Evolutionary conservation across 92 coral and sea anemone species (phyloP).

Genomic region (Isaurus tuberculatus): DNA sequence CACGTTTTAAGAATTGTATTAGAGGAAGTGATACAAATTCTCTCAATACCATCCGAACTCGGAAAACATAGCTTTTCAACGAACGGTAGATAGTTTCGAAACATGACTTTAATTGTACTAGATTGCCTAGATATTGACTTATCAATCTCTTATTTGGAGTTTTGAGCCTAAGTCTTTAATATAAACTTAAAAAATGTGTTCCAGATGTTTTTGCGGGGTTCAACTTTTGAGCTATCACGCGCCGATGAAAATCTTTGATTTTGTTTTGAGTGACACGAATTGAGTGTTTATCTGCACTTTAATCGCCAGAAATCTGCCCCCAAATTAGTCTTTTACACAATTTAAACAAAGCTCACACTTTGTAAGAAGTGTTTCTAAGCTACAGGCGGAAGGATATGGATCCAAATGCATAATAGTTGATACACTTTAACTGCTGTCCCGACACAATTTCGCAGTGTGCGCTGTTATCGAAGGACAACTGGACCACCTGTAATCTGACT

Average conservation of each 20-base stretch:
- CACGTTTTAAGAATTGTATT: neutral
- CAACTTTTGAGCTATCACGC: conserved; percentile 1
- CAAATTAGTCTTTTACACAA: conserved; percentile 37
- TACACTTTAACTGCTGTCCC: neutral
- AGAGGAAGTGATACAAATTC: neutral
- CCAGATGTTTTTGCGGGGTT: conserved; percentile 35
- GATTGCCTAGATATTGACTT: conserved; percentile 26
- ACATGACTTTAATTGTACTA: neutral
- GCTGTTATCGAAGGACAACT: neutral
- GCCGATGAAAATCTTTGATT: conserved; percentile 23
- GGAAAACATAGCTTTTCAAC: neutral
- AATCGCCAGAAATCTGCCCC: conserved; percentile 41
- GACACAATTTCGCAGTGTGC: neutral
- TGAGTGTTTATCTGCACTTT: conserved; percentile 40
- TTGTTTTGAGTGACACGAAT: conserved; percentile 21
- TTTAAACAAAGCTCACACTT: conserved; percentile 27
- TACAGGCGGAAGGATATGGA: neutral
- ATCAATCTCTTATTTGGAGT: conserved; percentile 1
- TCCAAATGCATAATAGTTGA: neutral
- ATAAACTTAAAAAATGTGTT: conserved; percentile 21
- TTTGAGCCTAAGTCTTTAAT: conserved; percentile 15
- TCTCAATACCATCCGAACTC: neutral
- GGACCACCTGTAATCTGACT: neutral
- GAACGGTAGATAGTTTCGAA: neutral
- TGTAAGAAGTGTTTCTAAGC: neutral